Evolutionary conservation across 2,797 vertebrate genomes (phyloP).

Genomic region (Aplochiton taeniatus): DNA sequence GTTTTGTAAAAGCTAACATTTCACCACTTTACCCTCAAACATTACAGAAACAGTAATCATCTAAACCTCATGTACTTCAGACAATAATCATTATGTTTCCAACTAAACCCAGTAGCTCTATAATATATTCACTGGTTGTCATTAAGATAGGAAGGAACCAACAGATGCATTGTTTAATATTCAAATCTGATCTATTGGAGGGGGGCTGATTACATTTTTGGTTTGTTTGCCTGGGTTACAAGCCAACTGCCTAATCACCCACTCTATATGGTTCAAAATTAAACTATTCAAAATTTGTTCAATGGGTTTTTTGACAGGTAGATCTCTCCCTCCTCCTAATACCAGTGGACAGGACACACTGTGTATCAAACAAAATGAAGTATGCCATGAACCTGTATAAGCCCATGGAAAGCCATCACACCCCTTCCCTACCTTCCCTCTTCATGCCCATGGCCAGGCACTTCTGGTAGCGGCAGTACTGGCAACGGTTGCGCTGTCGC

Average conservation of each 20-base stretch:
- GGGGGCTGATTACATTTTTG: no score
- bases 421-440: conserved; percentile 86
- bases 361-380: neutral
- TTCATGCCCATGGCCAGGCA: conserved; percentile 98
- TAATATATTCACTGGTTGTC: no score
- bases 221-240: no score
- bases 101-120: no score
- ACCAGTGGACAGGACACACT: neutral
- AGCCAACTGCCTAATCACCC: neutral
- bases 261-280: neutral
- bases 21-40: conserved; percentile 30
- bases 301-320: no score
- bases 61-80: neutral
- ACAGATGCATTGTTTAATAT: no score
- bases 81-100: no score
- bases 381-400: neutral
- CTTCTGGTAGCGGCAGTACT: conserved; percentile 95
- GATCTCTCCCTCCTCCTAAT: conserved; percentile 6
- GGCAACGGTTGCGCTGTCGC: conserved; percentile 95
- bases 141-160: no score
- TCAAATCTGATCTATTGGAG: no score
- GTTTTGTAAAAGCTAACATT: conserved; percentile 17
- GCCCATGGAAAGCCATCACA: neutral
- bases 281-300: neutral
- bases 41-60: conserved; percentile 1